Evolutionary conservation across 2,888 invertebrate species (phyloP), one percentile per base, ranked within the genome.

Genomic region (Coelopa pilipes): DNA sequence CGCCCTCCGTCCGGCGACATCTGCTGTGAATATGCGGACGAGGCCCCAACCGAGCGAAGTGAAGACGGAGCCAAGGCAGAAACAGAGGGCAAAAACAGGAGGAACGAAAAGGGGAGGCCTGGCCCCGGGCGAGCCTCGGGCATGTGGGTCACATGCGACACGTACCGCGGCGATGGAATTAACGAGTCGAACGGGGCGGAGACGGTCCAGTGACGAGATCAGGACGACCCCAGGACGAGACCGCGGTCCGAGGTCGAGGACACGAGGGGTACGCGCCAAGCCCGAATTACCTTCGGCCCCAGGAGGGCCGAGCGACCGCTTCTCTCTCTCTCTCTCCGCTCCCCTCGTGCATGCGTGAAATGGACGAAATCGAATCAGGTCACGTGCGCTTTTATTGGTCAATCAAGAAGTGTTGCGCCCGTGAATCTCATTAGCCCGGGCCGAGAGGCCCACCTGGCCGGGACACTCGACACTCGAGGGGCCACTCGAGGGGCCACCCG

Each of bases 361-460:
- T 59, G 67, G 24, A 53, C 70, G 53, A 66, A 62, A 70, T 73
- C 72, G 68, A 80, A 79, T 79, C 85, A 80, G 77, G 79, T 84
- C 85, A 86, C 85, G 84, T 86, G 81, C 78, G 72, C 73, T 85
- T 85, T 85, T 85, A 85, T 86, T 84, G 82, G 86, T 86, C 85
- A 85, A 86, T 86, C 86, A 85, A 85, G 81, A 82, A 77, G 78
- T 79, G 78, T 79, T 78, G 77, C 74, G 74, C 74, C 74, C 78
- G 80, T 78, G 81, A 79, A 83, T 82, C 83, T 80, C 79, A 81
- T 80, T 80, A 79, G 60, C 9, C 11, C n/a, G n/a, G n/a, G n/a
- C n/a, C n/a, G n/a, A n/a, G n/a, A n/a, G n/a, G n/a, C n/a, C n/a
- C n/a, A n/a, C n/a, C n/a, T n/a, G n/a, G n/a, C n/a, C n/a, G n/a